A percentile compares a stretch with the other conserved stretches of the same genome.
phyloP scores from a whole-genome alignment of 2,113 vertebrate species.

The Dicentrarchus labrax region DNA sequence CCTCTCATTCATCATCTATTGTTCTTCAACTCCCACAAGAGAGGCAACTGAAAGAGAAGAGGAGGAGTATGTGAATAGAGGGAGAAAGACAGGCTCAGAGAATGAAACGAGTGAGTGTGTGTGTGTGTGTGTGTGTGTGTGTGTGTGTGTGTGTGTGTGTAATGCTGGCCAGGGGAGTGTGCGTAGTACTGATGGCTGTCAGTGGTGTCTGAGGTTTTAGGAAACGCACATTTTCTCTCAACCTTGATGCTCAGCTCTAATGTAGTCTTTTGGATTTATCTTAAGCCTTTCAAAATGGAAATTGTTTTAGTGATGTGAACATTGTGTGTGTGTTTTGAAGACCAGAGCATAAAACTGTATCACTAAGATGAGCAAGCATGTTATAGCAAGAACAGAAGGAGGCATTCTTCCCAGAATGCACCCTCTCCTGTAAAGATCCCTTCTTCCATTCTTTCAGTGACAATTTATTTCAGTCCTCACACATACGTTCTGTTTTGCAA shows the following conservation, averaged over 20 bases:
- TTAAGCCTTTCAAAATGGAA: conserved; percentile 38
- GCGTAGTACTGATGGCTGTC: neutral
- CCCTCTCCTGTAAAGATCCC: neutral
- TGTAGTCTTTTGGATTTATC: conserved; percentile 24
- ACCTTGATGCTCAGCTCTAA: neutral
- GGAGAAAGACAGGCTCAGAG: conserved; percentile 10
- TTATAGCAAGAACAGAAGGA: neutral
- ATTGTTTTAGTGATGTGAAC: conserved; percentile 6
- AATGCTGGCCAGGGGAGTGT: neutral
- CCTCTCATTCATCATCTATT: conserved; percentile 67
- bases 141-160: neutral
- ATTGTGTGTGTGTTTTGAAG: neutral
- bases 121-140: neutral
- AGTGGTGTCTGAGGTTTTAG: neutral
- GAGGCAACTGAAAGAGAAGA: conserved; percentile 30
- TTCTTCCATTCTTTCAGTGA: neutral
- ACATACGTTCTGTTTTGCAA: conserved; percentile 14
- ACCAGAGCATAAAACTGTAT: neutral
- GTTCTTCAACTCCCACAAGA: conserved; percentile 63
- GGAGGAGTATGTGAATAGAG: conserved; percentile 42
- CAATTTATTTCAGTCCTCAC: conserved; percentile 5
- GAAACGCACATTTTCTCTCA: neutral
- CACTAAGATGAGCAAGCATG: neutral
- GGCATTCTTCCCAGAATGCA: conserved; percentile 13
- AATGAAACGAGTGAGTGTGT: conserved; percentile 20